phyloP scores from a whole-genome alignment of 2,797 vertebrate species.

The Sebastolobus altivelis region DNA sequence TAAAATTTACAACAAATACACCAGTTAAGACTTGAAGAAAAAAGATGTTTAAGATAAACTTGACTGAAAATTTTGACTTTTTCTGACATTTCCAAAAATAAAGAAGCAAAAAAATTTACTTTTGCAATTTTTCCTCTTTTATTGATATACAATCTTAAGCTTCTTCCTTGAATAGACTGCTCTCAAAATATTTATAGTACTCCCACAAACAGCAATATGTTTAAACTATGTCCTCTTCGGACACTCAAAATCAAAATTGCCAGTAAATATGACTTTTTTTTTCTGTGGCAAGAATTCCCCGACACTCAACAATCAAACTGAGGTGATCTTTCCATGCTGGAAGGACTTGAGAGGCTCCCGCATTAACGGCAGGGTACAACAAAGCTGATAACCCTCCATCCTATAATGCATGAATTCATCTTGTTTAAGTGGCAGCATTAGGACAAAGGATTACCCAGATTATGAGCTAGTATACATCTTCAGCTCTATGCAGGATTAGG shows the following conservation, averaged over 20 bases:
- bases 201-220: neutral
- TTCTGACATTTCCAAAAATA: neutral
- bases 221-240: neutral
- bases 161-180: neutral
- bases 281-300: neutral
- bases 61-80: neutral
- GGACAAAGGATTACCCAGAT: constrained; percentile 61
- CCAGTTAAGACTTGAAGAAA: neutral
- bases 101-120: neutral
- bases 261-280: neutral
- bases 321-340: constrained; percentile 13
- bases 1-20: neutral
- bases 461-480: constrained; percentile 33
- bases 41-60: neutral
- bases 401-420: constrained; percentile 47
- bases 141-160: neutral
- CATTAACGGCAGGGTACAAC: neutral
- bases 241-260: neutral
- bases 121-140: neutral
- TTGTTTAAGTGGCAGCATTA: constrained; percentile 63
- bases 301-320: neutral
- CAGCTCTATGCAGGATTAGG: constrained; percentile 45
- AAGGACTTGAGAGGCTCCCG: neutral
- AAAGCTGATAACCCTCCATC: constrained; percentile 40
- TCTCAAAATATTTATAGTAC: neutral